Evolutionary conservation across 2,797 vertebrate genomes (phyloP).

Genomic region (Sylvilagus floridanus): DNA sequence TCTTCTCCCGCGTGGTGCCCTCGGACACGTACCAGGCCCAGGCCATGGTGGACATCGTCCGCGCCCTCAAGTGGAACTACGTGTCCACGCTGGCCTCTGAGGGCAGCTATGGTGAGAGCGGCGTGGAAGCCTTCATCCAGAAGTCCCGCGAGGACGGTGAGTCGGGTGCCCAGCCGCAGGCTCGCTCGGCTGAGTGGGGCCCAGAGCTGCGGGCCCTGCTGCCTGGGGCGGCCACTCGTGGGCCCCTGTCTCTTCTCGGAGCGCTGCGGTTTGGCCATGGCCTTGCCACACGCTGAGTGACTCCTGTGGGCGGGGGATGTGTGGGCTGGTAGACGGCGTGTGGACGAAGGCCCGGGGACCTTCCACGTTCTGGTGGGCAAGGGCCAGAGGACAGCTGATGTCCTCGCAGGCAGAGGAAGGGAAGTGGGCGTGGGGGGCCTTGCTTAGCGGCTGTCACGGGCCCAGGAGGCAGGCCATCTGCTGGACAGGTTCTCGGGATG

Average conservation of each 20-base stretch:
- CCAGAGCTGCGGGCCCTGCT: not conserved
- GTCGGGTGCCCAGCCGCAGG: conserved; percentile 67
- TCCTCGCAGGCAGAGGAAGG: not conserved
- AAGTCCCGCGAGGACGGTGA: conserved; percentile 97
- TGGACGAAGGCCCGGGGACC: not conserved
- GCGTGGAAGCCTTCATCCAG: conserved; percentile 97
- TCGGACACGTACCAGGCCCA: conserved; percentile 98
- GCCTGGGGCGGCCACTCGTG: fast-evolving
- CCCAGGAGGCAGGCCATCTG: not conserved
- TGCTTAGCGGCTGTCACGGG: not conserved
- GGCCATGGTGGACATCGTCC: conserved; percentile 98
- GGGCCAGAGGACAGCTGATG: not conserved
- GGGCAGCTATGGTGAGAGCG: conserved; percentile 97
- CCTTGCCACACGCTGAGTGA: not conserved
- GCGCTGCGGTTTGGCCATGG: not conserved
- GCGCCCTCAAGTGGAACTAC: conserved; percentile 97
- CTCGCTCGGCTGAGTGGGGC: not conserved
- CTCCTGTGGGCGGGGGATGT: not conserved
- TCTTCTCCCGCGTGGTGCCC: conserved; percentile 97
- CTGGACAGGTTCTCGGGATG: not conserved
- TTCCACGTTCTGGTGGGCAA: not conserved
- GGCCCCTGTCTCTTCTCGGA: not conserved
- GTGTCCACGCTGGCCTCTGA: conserved; percentile 97
- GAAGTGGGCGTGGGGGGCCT: not conserved
- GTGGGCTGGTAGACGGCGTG: not conserved